Base-by-base conservation (phyloP, 2,888 invertebrate species). In the Dicranocentrus wangi region DNA sequence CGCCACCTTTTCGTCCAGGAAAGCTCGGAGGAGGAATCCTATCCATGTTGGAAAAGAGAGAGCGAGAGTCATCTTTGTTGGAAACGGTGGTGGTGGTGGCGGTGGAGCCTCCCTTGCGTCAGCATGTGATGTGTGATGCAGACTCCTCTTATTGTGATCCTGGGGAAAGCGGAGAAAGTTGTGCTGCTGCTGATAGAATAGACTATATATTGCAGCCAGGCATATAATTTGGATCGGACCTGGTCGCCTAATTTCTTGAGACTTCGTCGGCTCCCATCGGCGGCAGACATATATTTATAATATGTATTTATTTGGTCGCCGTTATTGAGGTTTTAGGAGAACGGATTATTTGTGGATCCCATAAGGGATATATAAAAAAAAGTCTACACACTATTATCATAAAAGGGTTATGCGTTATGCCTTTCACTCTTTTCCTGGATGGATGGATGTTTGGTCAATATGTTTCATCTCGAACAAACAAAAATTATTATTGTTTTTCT, bases 251-350 rank as follows among this genome's bases (percentile, higher is more conserved):
- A 79, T 79, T 79, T 79, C 78, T 79, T 79, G 71, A 79, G 71
- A 71, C 78, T 79, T 71, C 78, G 78, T 79, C 78, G 78, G 78
- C 71, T 71, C 71, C 78, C 71, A 79, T 79, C 78, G 78, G 78
- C n/a, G n/a, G n/a, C n/a, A n/a, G n/a, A n/a, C n/a, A n/a, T n/a
- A n/a, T n/a, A n/a, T n/a, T n/a, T n/a, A n/a, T n/a, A n/a, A n/a
- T n/a, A n/a, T n/a, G n/a, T n/a, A n/a, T n/a, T n/a, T n/a, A n/a
- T n/a, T n/a, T n/a, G n/a, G n/a, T n/a, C n/a, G n/a, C n/a, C n/a
- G n/a, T n/a, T n/a, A n/a, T n/a, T n/a, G n/a, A n/a, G n/a, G n/a
- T n/a, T n/a, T n/a, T n/a, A n/a, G n/a, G n/a, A n/a, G n/a, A n/a
- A n/a, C n/a, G n/a, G n/a, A n/a, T n/a, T n/a, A n/a, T n/a, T n/a